Evolutionary conservation across 2,888 invertebrate species (phyloP).

Genomic region (Lymantria monacha): DNA sequence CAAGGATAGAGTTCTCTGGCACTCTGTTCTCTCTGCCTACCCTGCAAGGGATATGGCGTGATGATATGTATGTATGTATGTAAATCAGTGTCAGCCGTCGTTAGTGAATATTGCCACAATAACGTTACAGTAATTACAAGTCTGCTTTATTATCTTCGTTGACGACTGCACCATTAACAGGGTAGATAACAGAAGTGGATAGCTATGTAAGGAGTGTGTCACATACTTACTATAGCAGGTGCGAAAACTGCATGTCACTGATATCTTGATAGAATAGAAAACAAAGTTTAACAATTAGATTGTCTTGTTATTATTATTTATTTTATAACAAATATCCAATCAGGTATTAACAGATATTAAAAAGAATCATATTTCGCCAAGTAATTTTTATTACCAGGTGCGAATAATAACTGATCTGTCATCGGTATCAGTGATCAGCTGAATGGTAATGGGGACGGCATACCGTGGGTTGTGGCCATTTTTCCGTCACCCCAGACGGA

Average conservation of each 20-base stretch:
- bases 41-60: too few relatives aligned
- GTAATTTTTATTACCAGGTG: too few relatives aligned
- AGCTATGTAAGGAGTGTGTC: neutral
- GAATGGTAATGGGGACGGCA: too few relatives aligned
- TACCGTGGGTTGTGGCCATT: too few relatives aligned
- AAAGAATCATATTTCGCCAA: neutral
- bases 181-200: neutral
- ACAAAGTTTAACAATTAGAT: neutral
- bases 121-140: neutral
- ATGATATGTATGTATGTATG: too few relatives aligned
- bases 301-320: neutral
- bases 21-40: too few relatives aligned
- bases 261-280: neutral
- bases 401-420: too few relatives aligned
- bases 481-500: too few relatives aligned
- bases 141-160: neutral
- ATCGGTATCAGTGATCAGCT: too few relatives aligned
- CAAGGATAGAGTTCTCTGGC: too few relatives aligned
- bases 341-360: neutral
- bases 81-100: too few relatives aligned
- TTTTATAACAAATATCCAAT: neutral
- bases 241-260: neutral
- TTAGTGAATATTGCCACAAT: too few relatives aligned
- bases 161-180: neutral
- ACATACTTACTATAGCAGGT: neutral